phyloP scores from a whole-genome alignment of 2,797 vertebrate species.

The Clarias laeviceps region DNA sequence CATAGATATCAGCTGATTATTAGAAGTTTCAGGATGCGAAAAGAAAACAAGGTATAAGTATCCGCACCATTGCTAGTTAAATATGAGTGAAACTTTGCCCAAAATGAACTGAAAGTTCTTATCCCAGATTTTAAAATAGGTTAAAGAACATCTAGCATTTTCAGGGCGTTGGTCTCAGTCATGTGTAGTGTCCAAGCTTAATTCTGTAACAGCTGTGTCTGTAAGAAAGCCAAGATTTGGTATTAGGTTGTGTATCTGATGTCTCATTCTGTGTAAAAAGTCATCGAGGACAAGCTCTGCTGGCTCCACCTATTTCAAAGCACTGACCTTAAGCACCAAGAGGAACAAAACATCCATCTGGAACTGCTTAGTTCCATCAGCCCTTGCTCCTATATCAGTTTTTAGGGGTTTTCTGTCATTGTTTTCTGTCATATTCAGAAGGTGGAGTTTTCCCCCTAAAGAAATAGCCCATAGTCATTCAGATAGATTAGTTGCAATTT shows the following conservation, averaged over 20 bases:
- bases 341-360: background rate
- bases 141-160: background rate
- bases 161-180: background rate
- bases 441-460: background rate
- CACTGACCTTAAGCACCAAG: background rate
- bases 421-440: background rate
- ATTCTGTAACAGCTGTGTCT: background rate
- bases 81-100: no score
- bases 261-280: background rate
- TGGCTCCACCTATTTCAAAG: background rate
- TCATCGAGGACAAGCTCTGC: background rate
- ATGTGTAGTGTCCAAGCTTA: background rate
- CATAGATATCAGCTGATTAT: background rate
- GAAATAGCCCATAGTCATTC: background rate
- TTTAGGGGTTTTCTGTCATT: background rate
- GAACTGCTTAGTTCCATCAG: background rate
- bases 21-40: background rate
- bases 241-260: background rate
- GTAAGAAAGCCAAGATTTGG: background rate
- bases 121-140: background rate
- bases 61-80: background rate
- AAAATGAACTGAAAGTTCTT: background rate
- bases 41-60: background rate
- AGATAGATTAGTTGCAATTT: background rate
- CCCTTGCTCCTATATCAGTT: background rate